These are phyloP conservation scores for Pseudomyrmex sp. DNA, from an alignment of 1,140 invertebrate species.

Conservation along the genomic window DNA sequence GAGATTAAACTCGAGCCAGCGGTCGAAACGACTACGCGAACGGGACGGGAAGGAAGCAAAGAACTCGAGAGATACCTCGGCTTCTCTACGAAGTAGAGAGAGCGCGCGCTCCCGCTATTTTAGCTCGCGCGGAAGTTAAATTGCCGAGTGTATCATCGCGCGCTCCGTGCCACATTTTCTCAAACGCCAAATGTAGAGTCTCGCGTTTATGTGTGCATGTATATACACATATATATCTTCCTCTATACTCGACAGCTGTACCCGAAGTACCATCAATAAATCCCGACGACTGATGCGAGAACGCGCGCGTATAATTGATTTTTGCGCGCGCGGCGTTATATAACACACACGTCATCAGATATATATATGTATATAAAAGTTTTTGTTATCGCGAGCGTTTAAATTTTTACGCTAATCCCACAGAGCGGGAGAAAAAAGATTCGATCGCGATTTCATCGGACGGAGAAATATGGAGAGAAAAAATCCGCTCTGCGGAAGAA, in stretches of 20 bases:
- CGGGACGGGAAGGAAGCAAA: constrained; percentile 34
- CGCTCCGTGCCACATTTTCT: constrained; percentile 10
- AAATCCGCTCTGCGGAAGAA: background rate
- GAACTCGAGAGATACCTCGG: constrained; percentile 2
- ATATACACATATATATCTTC: too few relatives aligned
- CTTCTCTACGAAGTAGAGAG: background rate
- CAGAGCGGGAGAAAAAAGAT: background rate
- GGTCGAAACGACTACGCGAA: constrained; percentile 40
- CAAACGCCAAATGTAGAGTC: background rate
- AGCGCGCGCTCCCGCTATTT: constrained; percentile 28
- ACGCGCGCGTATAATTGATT: background rate
- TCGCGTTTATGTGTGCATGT: background rate
- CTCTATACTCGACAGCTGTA: too few relatives aligned
- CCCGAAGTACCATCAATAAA: too few relatives aligned
- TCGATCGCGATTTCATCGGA: constrained; percentile 10
- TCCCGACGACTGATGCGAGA: background rate
- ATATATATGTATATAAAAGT: too few relatives aligned
- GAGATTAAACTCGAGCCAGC: constrained; percentile 57
- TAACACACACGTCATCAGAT: too few relatives aligned
- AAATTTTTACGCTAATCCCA: too few relatives aligned
- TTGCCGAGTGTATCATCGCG: constrained; percentile 33
- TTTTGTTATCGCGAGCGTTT: too few relatives aligned
- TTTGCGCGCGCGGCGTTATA: background rate
- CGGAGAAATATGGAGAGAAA: background rate
- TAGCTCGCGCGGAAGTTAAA: constrained; percentile 43